Percentiles rank a stretch among this genome's conserved stretches.
These are phyloP conservation scores for Pseudochromis fuscus DNA, from an alignment of 2,797 vertebrate genomes.

Conservation along the genomic window DNA sequence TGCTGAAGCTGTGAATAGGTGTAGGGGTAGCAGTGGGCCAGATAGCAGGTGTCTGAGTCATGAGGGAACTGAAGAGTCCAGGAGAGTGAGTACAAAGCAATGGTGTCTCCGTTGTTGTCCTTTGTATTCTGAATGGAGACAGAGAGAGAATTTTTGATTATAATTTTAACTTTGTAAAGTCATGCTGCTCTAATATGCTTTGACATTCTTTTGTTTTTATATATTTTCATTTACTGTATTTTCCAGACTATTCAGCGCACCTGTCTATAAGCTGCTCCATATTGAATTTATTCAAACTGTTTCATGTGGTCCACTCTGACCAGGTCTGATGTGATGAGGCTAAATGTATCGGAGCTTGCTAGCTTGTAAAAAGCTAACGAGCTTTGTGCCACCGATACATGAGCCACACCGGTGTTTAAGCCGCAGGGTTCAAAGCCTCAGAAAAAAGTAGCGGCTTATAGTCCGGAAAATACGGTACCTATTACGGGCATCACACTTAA, in stretches of 20 bases:
- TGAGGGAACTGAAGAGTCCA: conserved; percentile 91
- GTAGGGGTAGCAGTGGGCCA: conserved; percentile 95
- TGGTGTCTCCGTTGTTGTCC: conserved; percentile 47
- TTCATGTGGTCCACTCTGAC: no score
- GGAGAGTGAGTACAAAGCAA: conserved; percentile 86
- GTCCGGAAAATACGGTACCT: no score
- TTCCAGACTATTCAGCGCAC: no score
- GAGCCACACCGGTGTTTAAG: no score
- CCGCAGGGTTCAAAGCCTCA: no score
- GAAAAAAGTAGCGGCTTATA: no score
- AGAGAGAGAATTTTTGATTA: conserved; percentile 13
- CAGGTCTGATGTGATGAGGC: no score
- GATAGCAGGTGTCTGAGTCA: conserved; percentile 91
- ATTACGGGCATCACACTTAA: not conserved
- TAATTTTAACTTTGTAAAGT: not conserved
- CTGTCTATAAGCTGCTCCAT: no score
- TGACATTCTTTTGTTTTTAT: not conserved
- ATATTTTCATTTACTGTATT: not conserved
- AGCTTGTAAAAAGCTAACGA: no score
- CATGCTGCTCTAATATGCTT: not conserved
- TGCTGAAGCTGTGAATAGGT: conserved; percentile 91
- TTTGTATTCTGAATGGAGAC: conserved; percentile 51
- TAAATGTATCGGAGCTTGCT: no score
- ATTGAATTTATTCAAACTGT: no score
- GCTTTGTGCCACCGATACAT: no score